Evolutionary conservation across 92 coral and sea anemone genomes (phyloP), one percentile per base, ranked within the genome.

Genomic region (Epizoanthus fatuus): DNA sequence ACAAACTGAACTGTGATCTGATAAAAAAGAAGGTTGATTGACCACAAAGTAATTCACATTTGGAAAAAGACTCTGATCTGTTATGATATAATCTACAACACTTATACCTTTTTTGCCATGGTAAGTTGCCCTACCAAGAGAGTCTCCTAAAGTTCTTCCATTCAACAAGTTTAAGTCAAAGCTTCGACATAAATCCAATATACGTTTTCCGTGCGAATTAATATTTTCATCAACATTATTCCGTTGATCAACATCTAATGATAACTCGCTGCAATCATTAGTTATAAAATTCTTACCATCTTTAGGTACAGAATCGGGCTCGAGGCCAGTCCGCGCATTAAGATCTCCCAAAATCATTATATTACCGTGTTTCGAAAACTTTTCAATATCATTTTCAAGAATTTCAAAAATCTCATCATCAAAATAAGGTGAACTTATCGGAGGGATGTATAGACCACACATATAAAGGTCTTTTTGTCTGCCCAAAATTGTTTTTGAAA

Each of bases 101-200:
- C 84, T 84, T 58, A 77, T 65, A 56, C 88, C 88, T 20, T 83
- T 82, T 83, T 63, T 82, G 7, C 92, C 88, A 19, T 83, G 88
- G 71, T 71, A 83, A 19, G 88, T 88, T 62, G 78, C 37, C 40
- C 84, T 82, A 32, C 84, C 91, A 51, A 80, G 84, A 63, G 90
- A 60, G 68, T 87, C 93, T 14, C 93, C 90, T 44, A 20, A 85
- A 49, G 59, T 77, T 89, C 93, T 79, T 51, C 93, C 93, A 53
- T 89, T 89, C 40, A 89, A 63, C 37, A 89, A 79, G 40, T 89
- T 79, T 32, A 90, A 81, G 82, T 90, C 91, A 45, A 79, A 72
- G 59, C 35, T 35, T 86, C 75, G 75, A 72, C 86, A 85, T 76
- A 89, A 74, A 56, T 89, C 89, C 51, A 86, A 59, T 44, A 90